phyloP scores from a whole-genome alignment of 2,888 invertebrate genomes.

The Phragmatobia fuliginosa region DNA sequence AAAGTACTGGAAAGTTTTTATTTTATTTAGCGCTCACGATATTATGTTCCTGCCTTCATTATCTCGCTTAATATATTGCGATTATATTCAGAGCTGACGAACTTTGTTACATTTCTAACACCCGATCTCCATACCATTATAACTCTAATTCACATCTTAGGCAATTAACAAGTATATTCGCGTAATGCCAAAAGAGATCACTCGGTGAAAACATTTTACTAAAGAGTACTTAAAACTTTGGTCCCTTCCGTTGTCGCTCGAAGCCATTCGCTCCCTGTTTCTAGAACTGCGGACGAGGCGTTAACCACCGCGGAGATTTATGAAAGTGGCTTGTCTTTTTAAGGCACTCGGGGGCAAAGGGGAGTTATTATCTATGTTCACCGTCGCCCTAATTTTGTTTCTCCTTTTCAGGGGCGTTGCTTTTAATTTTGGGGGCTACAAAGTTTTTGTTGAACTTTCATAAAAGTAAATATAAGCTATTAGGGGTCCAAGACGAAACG shows the following conservation, averaged over 20 bases:
- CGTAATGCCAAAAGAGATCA: slow-evolving; percentile 71
- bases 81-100: slow-evolving; percentile 47
- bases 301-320: slow-evolving; percentile 78
- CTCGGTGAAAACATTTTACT: slow-evolving; percentile 73
- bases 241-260: slow-evolving; percentile 67
- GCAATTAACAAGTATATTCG: slow-evolving; percentile 69
- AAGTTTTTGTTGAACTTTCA: slow-evolving; percentile 57
- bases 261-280: slow-evolving; percentile 71
- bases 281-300: slow-evolving; percentile 75
- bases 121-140: slow-evolving; percentile 46
- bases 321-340: slow-evolving; percentile 77
- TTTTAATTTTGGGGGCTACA: slow-evolving; percentile 63
- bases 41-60: slow-evolving; percentile 35
- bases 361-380: slow-evolving; percentile 74
- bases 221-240: slow-evolving; percentile 77
- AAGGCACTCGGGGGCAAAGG: slow-evolving; percentile 68
- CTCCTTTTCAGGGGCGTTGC: slow-evolving; percentile 61
- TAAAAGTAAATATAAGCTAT: slow-evolving; percentile 62
- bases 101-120: slow-evolving; percentile 44
- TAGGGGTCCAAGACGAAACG: slow-evolving; percentile 51
- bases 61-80: slow-evolving; percentile 42
- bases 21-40: slow-evolving; percentile 36
- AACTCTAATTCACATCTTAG: slow-evolving; percentile 54
- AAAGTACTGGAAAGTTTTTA: slow-evolving; percentile 31
- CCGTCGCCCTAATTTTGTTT: slow-evolving; percentile 67